Evolutionary conservation across 2,797 vertebrate genomes (phyloP).

Genomic region (Muscicapa striata): DNA sequence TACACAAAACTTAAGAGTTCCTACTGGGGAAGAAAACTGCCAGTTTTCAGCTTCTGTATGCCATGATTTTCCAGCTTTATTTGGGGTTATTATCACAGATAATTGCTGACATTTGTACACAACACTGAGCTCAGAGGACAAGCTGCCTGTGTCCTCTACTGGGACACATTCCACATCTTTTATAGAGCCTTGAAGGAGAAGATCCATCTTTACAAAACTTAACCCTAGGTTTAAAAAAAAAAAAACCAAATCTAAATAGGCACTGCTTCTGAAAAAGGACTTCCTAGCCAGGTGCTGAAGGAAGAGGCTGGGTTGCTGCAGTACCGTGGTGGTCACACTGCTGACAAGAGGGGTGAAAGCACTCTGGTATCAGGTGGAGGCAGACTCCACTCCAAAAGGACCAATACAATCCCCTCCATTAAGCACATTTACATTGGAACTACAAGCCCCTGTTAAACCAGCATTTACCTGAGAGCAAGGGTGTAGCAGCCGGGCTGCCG

Average conservation of each 20-base stretch:
- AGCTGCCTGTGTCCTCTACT: neutral
- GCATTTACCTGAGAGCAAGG: slow-evolving; percentile 88
- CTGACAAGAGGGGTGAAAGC: neutral
- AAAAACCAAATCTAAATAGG: too few species aligned
- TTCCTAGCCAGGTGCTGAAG: neutral
- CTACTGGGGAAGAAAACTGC: neutral
- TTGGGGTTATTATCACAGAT: neutral
- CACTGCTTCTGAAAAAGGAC: neutral
- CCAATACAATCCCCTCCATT: neutral
- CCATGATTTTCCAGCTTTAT: neutral
- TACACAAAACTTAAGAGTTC: neutral
- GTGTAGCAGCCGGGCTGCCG: slow-evolving; percentile 95
- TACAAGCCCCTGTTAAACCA: neutral
- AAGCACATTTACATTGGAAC: neutral
- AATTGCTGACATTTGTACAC: neutral
- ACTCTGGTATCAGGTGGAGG: neutral
- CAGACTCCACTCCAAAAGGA: neutral
- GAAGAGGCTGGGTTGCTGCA: neutral
- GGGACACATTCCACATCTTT: rapidly evolving
- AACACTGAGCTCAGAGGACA: neutral
- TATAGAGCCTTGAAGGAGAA: neutral
- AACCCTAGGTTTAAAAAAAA: neutral
- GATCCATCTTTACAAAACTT: neutral
- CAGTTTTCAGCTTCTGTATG: neutral
- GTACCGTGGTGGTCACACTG: neutral